Base-by-base conservation (phyloP, 2,797 vertebrate species). In the Gymnoscopelus microlampas region DNA sequence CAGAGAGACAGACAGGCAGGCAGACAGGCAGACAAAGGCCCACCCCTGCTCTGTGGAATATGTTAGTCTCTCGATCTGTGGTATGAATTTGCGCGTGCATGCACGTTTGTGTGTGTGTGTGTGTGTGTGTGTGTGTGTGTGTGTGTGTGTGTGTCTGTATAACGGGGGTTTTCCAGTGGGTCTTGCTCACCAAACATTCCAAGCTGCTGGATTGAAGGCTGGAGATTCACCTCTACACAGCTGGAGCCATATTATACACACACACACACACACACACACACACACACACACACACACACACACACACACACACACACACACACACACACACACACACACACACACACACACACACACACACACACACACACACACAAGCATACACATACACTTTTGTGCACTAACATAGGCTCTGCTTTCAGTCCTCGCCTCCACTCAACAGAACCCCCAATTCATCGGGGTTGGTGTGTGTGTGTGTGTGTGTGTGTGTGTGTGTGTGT, bases 121-220 rank as follows among this genome's bases (percentile, higher is more conserved):
- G 35, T 71, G 63, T 66, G 62, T 66, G 76, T 83, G 82, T 82
- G 67, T 83, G 68, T 84, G 80, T 73, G 85, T 83, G 39, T 71
- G 63, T 66, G 60, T 66, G 76, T 83, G 82, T 82, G 67, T 83
- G 82, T 81, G 67, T 83, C 67, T 84, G 80, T 73, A 84, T 83
- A 81, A 87, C 81, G 76, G 88, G 89, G 90, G 88, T 85, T 91
- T 94, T 93, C 88, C 89, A 90, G 84, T 79, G 74, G 54, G 80
- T 82, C 86, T 75, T 69, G 79, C 80, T 86, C 91, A 92, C 86
- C 78, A 89, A 87, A 92, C 91, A 94, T 94, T 93, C 92, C 90
- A 90, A 86, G 74, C 89, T 87, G 89, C 80, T 87, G 61, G 67
- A 89, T 80, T 78, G 74, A 76, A n/a, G 63, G 76, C 64, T 64